phyloP scores from a whole-genome alignment of 1,140 invertebrate species.

The Teleopsis dalmanni region DNA sequence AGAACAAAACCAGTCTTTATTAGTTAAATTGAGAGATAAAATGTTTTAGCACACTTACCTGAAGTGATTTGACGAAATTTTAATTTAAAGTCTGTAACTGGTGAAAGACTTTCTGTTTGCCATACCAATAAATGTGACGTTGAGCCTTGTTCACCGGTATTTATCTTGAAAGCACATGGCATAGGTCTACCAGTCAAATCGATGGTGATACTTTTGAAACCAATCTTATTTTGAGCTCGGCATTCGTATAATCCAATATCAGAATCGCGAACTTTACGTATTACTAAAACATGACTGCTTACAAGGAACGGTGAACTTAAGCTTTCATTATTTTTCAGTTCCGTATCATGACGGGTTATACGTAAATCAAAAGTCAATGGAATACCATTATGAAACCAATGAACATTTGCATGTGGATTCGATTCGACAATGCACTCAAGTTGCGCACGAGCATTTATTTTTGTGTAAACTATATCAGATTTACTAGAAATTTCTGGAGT shows the following conservation, averaged over 20 bases:
- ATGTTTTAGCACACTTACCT: conserved; percentile 10
- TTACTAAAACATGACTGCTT: conserved; percentile 55
- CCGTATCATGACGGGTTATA: conserved; percentile 44
- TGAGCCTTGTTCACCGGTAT: conserved; percentile 33
- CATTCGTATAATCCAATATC: conserved; percentile 75
- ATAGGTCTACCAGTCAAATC: conserved; percentile 51
- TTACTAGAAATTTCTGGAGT: conserved; percentile 58
- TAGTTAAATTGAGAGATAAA: neutral
- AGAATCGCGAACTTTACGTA: conserved; percentile 56
- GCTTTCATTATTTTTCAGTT: conserved; percentile 22
- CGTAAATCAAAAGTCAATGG: conserved; percentile 51
- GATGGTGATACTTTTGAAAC: conserved; percentile 47
- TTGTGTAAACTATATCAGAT: conserved; percentile 62
- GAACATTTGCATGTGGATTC: conserved; percentile 57
- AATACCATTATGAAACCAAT: conserved; percentile 53
- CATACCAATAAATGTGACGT: conserved; percentile 57
- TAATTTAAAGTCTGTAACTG: conserved; percentile 60
- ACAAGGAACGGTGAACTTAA: conserved; percentile 25
- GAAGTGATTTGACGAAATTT: conserved; percentile 50
- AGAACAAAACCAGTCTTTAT: neutral
- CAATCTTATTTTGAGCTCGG: conserved; percentile 64
- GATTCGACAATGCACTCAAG: conserved; percentile 61
- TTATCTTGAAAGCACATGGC: conserved; percentile 54
- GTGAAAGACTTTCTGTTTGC: conserved; percentile 63
- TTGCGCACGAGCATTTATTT: conserved; percentile 57